Percentiles rank a stretch among this genome's conserved stretches.
Evolutionary conservation across 2,113 vertebrate genomes (phyloP).

Genomic region (Elaphurus davidianus): DNA sequence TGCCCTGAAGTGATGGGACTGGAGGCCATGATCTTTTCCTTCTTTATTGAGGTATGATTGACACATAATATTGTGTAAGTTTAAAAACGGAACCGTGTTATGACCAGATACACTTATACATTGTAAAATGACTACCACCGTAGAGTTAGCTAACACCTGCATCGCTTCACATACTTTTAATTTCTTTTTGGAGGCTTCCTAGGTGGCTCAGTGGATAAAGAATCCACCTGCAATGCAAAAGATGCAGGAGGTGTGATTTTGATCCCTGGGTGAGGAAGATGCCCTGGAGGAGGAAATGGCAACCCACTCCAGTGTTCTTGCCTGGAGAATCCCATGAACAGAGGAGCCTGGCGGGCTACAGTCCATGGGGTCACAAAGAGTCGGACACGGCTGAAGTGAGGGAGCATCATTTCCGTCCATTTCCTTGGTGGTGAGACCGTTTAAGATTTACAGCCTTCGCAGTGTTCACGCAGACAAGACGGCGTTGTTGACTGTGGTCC

Average conservation of each 20-base stretch:
- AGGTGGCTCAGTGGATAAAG: neutral
- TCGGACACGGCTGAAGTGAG: fast-evolving
- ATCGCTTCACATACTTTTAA: fast-evolving
- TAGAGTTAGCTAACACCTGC: neutral
- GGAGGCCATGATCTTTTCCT: neutral
- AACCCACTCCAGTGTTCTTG: neutral
- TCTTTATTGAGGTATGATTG: neutral
- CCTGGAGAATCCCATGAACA: neutral
- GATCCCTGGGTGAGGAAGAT: neutral
- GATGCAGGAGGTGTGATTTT: neutral
- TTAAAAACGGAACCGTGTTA: fast-evolving
- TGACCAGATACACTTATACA: too few relatives aligned
- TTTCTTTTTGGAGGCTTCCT: neutral
- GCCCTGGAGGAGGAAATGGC: neutral
- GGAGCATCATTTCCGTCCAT: neutral
- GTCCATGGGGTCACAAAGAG: neutral
- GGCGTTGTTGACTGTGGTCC: neutral
- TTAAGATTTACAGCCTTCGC: neutral
- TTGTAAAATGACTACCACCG: neutral
- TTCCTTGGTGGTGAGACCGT: neutral
- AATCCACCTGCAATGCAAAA: neutral
- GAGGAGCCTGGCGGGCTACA: neutral
- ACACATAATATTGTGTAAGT: fast-evolving
- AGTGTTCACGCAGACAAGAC: fast-evolving
- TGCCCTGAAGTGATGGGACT: neutral